phyloP scores from a whole-genome alignment of 1,140 invertebrate genomes.

The Danaus melanippus region DNA sequence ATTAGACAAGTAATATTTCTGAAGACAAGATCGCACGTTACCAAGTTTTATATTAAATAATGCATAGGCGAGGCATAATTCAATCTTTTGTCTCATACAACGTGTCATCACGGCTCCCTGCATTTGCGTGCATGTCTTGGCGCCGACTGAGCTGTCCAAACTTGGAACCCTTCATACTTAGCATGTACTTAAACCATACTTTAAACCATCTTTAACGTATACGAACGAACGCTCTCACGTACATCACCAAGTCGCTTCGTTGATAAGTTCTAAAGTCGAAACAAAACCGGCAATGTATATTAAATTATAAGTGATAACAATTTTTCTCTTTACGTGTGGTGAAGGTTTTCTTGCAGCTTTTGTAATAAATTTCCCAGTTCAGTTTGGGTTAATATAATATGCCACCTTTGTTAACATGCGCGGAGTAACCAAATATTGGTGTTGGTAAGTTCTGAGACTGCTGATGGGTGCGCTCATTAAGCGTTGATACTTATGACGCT shows the following conservation, averaged over 20 bases:
- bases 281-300: slow-evolving; percentile 12
- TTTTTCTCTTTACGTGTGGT: slow-evolving; percentile 6
- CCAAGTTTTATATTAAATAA: slow-evolving; percentile 16
- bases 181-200: slow-evolving; percentile 18
- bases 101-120: slow-evolving; percentile 27
- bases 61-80: slow-evolving; percentile 23
- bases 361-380: slow-evolving; percentile 47
- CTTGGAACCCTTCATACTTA: slow-evolving; percentile 39
- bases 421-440: slow-evolving; percentile 34
- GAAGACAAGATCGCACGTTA: slow-evolving; percentile 2
- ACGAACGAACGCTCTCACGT: neutral
- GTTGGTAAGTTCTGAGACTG: slow-evolving; percentile 25
- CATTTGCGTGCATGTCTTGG: slow-evolving; percentile 25
- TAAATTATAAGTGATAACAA: neutral
- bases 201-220: slow-evolving; percentile 15
- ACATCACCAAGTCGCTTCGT: slow-evolving; percentile 18
- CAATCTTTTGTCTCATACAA: slow-evolving; percentile 31
- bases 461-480: slow-evolving; percentile 25
- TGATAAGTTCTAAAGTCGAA: no score
- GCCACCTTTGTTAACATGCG: slow-evolving; percentile 46
- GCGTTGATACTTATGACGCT: slow-evolving; percentile 16
- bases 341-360: slow-evolving; percentile 26
- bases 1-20: slow-evolving; percentile 7
- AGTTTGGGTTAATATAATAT: slow-evolving; percentile 48
- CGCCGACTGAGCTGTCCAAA: slow-evolving; percentile 35